A percentile compares a stretch with the other conserved stretches of the same genome.
These are phyloP conservation scores for Alcedo atthis DNA, from an alignment of 2,797 vertebrate species.

Conservation along the genomic window DNA sequence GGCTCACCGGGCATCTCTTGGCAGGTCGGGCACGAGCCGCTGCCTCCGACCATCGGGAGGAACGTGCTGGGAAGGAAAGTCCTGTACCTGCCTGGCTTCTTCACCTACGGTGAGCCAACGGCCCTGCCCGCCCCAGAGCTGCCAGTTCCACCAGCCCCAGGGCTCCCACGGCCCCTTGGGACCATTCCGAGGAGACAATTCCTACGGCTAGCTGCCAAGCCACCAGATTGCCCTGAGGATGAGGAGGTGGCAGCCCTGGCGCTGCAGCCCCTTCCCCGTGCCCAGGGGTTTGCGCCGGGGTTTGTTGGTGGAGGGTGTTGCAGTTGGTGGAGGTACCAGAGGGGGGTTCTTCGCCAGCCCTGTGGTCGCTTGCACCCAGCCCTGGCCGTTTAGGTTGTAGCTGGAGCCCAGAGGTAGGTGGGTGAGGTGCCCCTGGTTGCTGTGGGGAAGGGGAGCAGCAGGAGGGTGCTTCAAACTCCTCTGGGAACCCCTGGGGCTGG, in stretches of 20 bases:
- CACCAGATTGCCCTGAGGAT: neutral
- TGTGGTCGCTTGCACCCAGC: neutral
- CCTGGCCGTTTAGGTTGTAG: neutral
- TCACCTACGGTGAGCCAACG: constrained; percentile 87
- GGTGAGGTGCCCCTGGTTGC: neutral
- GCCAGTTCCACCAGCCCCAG: neutral
- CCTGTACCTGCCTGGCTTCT: constrained; percentile 88
- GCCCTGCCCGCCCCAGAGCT: neutral
- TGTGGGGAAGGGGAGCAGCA: neutral
- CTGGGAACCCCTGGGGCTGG: neutral
- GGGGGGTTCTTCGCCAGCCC: neutral
- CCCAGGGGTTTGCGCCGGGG: rapidly evolving
- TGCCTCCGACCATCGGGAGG: constrained; percentile 83
- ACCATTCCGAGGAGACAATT: neutral
- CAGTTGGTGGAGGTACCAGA: neutral
- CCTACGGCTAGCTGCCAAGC: neutral
- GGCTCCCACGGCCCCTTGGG: neutral
- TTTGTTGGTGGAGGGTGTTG: neutral
- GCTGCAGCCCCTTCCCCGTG: rapidly evolving
- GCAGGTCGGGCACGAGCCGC: constrained; percentile 89
- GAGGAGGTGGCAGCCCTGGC: neutral
- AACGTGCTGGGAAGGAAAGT: constrained; percentile 88
- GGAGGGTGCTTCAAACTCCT: neutral
- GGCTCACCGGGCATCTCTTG: neutral
- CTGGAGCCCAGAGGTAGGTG: neutral